Evolutionary conservation across 1,140 invertebrate genomes (phyloP).

Genomic region (Drosophila parvula): DNA sequence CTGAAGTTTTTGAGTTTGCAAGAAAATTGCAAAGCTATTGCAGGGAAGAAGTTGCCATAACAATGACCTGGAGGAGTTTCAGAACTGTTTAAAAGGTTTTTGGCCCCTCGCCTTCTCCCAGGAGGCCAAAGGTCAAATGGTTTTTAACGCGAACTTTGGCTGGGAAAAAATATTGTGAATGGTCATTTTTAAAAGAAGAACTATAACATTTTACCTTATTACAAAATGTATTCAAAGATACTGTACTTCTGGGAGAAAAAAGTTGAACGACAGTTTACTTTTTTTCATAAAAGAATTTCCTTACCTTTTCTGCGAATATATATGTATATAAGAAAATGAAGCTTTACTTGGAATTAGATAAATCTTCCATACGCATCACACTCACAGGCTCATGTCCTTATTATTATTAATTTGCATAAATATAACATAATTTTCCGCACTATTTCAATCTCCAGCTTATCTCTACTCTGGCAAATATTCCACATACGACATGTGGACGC

Average conservation of each 20-base stretch:
- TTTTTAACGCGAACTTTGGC: constrained; percentile 33
- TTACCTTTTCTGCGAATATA: too few relatives aligned
- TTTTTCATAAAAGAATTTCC: background rate
- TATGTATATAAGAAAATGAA: too few relatives aligned
- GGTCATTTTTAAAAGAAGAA: background rate
- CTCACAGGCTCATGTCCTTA: background rate
- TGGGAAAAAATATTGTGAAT: background rate
- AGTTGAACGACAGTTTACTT: background rate
- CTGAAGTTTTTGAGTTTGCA: constrained; percentile 74
- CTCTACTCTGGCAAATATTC: constrained; percentile 12
- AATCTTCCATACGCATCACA: background rate
- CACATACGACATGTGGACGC: constrained; percentile 36
- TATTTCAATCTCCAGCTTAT: constrained; percentile 11
- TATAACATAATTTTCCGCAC: constrained; percentile 11
- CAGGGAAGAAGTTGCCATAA: constrained; percentile 67
- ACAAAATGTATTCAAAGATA: background rate
- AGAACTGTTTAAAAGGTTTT: constrained; percentile 55
- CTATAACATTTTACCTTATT: background rate
- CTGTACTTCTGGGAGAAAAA: too few relatives aligned
- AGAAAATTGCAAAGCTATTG: constrained; percentile 79
- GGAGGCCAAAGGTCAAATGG: constrained; percentile 47
- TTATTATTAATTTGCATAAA: constrained; percentile 25
- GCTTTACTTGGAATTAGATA: background rate
- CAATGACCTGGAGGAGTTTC: constrained; percentile 58
- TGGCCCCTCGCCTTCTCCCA: constrained; percentile 13